phyloP scores from a whole-genome alignment of 2,797 vertebrate species.

The Microchirus variegatus region DNA sequence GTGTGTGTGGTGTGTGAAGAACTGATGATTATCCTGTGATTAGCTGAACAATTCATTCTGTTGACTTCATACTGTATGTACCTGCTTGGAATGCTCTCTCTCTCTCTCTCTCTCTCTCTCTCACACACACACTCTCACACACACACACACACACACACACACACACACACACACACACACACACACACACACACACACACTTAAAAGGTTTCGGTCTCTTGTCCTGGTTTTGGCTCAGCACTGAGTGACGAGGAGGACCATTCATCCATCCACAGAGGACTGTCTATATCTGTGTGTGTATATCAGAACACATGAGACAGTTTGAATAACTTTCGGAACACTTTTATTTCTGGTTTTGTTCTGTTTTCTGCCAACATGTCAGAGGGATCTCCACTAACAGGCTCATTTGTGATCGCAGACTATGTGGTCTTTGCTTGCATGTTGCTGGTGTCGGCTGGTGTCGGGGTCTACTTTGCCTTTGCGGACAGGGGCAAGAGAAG shows the following conservation, averaged over 20 bases:
- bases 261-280: slow-evolving; percentile 21
- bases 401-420: slow-evolving; percentile 85
- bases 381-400: not conserved
- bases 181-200: slow-evolving; percentile 20
- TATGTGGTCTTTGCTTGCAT: slow-evolving; percentile 90
- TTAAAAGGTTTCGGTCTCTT: slow-evolving; percentile 31
- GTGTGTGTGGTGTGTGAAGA: not conserved
- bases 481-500: slow-evolving; percentile 78
- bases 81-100: slow-evolving; percentile 38
- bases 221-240: slow-evolving; percentile 36
- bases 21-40: slow-evolving; percentile 23
- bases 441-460: slow-evolving; percentile 86
- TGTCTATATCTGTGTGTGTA: slow-evolving; percentile 13
- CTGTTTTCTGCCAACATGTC: slow-evolving; percentile 54
- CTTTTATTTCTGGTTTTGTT: slow-evolving; percentile 2
- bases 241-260: slow-evolving; percentile 36
- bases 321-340: slow-evolving; percentile 10
- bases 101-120: not conserved
- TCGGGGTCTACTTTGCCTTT: slow-evolving; percentile 90
- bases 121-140: not conserved
- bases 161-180: slow-evolving; percentile 30
- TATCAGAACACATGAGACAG: not conserved
- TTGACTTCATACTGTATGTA: slow-evolving; percentile 28
- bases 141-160: slow-evolving; percentile 8
- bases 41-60: slow-evolving; percentile 45